Conservation (phyloP, 1,140 invertebrate genomes). For the Metopolophium dirhodum region DNA sequence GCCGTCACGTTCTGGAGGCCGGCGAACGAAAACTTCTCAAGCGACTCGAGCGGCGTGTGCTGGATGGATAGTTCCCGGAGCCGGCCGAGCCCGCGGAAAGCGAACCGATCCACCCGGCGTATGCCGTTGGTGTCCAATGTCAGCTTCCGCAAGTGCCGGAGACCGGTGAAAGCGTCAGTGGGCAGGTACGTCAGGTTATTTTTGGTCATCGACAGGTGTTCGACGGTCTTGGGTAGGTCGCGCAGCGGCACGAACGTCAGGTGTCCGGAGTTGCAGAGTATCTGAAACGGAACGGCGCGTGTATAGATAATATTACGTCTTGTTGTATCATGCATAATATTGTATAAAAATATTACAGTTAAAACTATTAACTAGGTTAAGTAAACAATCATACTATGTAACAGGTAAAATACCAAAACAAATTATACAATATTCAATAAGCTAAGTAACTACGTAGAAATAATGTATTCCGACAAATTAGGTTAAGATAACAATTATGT, state of each 20-base stretch:
- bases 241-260: conserved; percentile 77
- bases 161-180: conserved; percentile 78
- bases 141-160: conserved; percentile 74
- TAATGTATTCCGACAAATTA: too few species aligned
- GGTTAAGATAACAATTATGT: too few species aligned
- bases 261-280: conserved; percentile 83
- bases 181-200: conserved; percentile 79
- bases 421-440: too few species aligned
- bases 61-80: conserved; percentile 81
- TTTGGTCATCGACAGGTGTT: conserved; percentile 79
- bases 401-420: too few species aligned
- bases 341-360: too few species aligned
- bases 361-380: too few species aligned
- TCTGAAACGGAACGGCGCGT: conserved; percentile 66
- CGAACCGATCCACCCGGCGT: conserved; percentile 78
- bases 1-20: conserved; percentile 80
- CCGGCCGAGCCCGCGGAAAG: conserved; percentile 78
- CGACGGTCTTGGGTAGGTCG: conserved; percentile 74
- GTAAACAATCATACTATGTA: too few species aligned
- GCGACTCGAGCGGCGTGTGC: conserved; percentile 76
- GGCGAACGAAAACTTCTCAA: conserved; percentile 81
- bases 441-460: too few species aligned
- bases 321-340: too few species aligned
- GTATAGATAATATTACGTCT: background rate
- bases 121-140: conserved; percentile 83